Conservation (phyloP, 1,140 invertebrate genomes). For the Doryteuthis pealeii region DNA sequence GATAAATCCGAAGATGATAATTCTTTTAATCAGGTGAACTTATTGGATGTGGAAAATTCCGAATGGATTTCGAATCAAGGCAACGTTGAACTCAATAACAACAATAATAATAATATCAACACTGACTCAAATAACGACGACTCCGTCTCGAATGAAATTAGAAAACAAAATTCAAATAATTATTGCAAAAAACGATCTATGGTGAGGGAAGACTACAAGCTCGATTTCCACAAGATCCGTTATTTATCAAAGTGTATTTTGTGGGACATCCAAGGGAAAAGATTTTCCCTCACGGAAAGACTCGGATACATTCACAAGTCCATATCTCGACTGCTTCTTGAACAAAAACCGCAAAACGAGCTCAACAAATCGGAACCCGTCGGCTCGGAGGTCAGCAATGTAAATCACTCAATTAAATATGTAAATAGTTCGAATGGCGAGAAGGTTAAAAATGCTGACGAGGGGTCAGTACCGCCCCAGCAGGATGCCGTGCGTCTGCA, state of each 20-base stretch:
- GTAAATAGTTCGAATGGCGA: background rate
- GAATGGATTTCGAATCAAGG: background rate
- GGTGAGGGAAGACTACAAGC: background rate
- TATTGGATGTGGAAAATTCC: background rate
- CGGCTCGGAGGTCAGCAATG: slow-evolving; percentile 1
- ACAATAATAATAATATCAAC: background rate
- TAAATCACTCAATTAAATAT: background rate
- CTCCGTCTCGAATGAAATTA: too few relatives aligned
- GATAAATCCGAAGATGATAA: background rate
- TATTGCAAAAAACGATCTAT: background rate
- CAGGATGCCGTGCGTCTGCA: slow-evolving; percentile 3
- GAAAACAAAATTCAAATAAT: background rate
- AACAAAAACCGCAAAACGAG: slow-evolving; percentile 32
- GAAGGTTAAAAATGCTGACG: background rate
- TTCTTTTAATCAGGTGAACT: background rate
- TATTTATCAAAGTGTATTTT: slow-evolving; percentile 40
- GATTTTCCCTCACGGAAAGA: slow-evolving; percentile 48
- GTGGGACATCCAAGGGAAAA: slow-evolving; percentile 52
- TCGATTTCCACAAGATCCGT: background rate
- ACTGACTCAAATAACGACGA: background rate
- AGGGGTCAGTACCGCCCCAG: background rate
- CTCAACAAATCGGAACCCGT: background rate
- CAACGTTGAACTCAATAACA: background rate
- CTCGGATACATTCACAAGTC: slow-evolving; percentile 50
- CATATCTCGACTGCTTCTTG: slow-evolving; percentile 50